These are phyloP conservation scores for Hipposideros larvatus DNA, from an alignment of 2,797 vertebrate genomes.

Conservation along the genomic window DNA sequence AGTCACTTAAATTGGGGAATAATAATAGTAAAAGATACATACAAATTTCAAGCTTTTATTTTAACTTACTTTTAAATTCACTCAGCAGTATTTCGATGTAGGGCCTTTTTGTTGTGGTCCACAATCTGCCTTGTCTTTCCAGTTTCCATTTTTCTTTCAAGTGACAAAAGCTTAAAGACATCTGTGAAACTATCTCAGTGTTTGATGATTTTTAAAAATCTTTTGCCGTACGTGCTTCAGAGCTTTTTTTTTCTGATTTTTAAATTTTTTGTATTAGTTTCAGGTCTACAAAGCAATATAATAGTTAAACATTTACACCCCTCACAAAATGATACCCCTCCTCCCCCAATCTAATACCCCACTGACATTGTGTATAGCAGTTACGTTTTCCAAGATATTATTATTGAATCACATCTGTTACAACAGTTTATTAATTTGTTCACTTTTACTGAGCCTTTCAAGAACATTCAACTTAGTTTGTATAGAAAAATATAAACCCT, in stretches of 20 bases:
- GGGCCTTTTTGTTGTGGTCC: neutral
- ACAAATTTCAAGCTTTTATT: neutral
- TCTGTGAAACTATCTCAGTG: neutral
- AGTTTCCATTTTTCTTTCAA: constrained; percentile 12
- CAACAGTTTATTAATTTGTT: neutral
- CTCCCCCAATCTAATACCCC: no score
- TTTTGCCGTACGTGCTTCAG: no score
- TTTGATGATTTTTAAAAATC: neutral
- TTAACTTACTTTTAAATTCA: neutral
- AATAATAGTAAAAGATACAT: neutral
- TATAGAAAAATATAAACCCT: neutral
- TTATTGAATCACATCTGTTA: neutral
- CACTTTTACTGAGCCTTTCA: neutral
- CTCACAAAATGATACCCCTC: no score
- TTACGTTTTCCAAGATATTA: neutral
- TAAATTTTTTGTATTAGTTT: no score
- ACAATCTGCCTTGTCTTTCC: neutral
- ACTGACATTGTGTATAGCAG: no score
- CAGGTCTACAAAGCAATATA: no score
- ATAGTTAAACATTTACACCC: no score
- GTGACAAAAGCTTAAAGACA: neutral
- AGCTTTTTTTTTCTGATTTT: no score
- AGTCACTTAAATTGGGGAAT: neutral
- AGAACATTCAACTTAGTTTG: neutral
- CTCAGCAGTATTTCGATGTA: neutral